A percentile compares a stretch with the other conserved stretches of the same genome.
These are phyloP conservation scores for Spodoptera picta DNA, from an alignment of 2,888 invertebrate genomes.

Conservation along the genomic window DNA sequence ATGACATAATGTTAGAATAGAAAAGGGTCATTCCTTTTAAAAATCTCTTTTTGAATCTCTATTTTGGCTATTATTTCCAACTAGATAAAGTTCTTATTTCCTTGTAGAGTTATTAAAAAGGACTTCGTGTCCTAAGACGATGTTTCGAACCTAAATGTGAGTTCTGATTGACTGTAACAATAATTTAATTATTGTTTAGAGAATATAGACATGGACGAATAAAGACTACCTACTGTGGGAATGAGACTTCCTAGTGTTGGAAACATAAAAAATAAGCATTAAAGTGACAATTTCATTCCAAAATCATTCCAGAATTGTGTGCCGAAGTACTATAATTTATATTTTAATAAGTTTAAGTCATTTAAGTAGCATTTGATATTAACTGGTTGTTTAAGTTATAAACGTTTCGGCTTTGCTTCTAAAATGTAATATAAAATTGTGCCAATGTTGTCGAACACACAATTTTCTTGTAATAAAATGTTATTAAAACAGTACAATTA, in stretches of 20 bases:
- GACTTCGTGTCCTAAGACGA: background rate
- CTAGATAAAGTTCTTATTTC: slow-evolving; percentile 28
- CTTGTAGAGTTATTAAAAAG: slow-evolving; percentile 2
- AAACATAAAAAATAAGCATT: slow-evolving; percentile 46
- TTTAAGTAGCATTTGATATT: slow-evolving; percentile 53
- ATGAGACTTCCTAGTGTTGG: slow-evolving; percentile 6
- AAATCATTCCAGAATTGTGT: slow-evolving; percentile 70
- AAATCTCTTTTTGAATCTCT: slow-evolving; percentile 56
- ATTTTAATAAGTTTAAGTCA: slow-evolving; percentile 57
- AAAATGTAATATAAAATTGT: slow-evolving; percentile 53
- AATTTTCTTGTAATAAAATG: slow-evolving; percentile 44
- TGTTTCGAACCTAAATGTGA: background rate
- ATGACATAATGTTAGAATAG: slow-evolving; percentile 48
- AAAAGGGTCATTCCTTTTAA: slow-evolving; percentile 42
- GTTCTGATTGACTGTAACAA: background rate
- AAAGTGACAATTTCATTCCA: slow-evolving; percentile 66
- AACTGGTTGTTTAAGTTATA: slow-evolving; percentile 44
- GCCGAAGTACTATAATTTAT: slow-evolving; percentile 50
- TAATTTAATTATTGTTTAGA: background rate
- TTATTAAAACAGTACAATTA: slow-evolving; percentile 69
- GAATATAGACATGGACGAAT: background rate
- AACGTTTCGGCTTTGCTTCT: slow-evolving; percentile 42
- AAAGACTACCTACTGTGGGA: background rate
- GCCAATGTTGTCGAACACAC: slow-evolving; percentile 63
- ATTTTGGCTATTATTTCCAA: slow-evolving; percentile 32